Conservation (phyloP, 64 coral and sea anemone genomes). For the Cladopsammia gracilis region DNA sequence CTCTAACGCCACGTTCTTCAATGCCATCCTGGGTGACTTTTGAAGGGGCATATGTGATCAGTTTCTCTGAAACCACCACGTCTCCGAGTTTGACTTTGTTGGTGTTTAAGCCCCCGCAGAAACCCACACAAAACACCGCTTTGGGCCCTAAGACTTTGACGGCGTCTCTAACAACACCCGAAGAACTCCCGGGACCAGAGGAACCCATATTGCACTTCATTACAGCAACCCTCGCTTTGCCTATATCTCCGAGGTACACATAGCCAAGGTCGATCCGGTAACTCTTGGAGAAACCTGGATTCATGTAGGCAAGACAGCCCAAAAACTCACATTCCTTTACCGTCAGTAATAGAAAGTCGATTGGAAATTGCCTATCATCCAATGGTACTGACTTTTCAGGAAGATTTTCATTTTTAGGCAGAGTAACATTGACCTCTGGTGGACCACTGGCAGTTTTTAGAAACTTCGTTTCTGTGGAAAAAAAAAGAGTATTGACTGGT, state of each 20-base stretch:
- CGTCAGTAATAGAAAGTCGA: slow-evolving; percentile 17
- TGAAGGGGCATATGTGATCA: too few species aligned
- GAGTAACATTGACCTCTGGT: neutral
- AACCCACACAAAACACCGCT: too few species aligned
- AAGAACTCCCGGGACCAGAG: neutral
- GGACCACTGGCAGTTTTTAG: neutral
- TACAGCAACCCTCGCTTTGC: too few species aligned
- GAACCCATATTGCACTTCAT: slow-evolving; percentile 4
- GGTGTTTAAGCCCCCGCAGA: too few species aligned
- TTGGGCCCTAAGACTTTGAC: neutral
- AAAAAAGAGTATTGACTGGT: too few species aligned
- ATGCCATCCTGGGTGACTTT: too few species aligned
- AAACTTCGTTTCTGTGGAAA: too few species aligned
- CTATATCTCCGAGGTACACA: slow-evolving; percentile 12
- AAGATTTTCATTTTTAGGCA: neutral
- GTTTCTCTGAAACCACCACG: too few species aligned
- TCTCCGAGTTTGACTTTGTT: too few species aligned
- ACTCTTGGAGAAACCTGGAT: neutral
- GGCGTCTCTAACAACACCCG: too few species aligned
- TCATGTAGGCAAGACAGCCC: neutral
- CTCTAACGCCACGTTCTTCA: too few species aligned
- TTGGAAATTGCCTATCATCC: neutral
- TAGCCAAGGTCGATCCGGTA: neutral
- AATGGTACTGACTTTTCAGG: neutral
- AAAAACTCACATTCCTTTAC: slow-evolving; percentile 23